Conservation (phyloP, 2,888 invertebrate species). For the Ischnus inquisitorius region DNA sequence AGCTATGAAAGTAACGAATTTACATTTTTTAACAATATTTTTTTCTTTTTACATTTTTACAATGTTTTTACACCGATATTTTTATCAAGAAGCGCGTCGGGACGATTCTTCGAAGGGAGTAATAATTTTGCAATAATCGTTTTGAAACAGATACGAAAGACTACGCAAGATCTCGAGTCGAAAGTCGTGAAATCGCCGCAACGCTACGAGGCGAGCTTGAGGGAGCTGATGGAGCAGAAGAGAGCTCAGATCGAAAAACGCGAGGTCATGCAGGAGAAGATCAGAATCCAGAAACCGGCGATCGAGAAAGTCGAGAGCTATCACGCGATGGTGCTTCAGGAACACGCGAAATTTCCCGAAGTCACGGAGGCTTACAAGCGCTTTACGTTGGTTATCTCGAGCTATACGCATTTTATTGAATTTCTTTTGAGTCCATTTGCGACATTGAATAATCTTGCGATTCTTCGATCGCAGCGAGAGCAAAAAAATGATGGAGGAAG, state of each 20-base stretch:
- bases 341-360: conserved; percentile 68
- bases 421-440: conserved; percentile 11
- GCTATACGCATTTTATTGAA: not conserved
- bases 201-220: conserved; percentile 67
- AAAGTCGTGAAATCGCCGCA: conserved; percentile 77
- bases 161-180: conserved; percentile 70
- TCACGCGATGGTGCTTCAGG: conserved; percentile 67
- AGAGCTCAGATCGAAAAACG: conserved; percentile 70
- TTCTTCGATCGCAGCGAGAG: conserved; percentile 37
- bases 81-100: too few relatives aligned
- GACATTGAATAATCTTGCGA: conserved; percentile 45
- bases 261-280: conserved; percentile 67
- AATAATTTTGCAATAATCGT: not conserved
- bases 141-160: conserved; percentile 67
- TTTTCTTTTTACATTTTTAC: too few relatives aligned
- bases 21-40: conserved; percentile 11
- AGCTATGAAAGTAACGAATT: conserved; percentile 68
- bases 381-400: conserved; percentile 67
- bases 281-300: conserved; percentile 73
- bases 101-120: too few relatives aligned
- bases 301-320: conserved; percentile 70
- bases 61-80: not conserved
- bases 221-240: conserved; percentile 70
- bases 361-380: conserved; percentile 62
- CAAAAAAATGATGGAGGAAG: conserved; percentile 67